A percentile compares a stretch with the other conserved stretches of the same genome.
Evolutionary conservation across 1,140 invertebrate species (phyloP).

Genomic region (Cydia pomonella): DNA sequence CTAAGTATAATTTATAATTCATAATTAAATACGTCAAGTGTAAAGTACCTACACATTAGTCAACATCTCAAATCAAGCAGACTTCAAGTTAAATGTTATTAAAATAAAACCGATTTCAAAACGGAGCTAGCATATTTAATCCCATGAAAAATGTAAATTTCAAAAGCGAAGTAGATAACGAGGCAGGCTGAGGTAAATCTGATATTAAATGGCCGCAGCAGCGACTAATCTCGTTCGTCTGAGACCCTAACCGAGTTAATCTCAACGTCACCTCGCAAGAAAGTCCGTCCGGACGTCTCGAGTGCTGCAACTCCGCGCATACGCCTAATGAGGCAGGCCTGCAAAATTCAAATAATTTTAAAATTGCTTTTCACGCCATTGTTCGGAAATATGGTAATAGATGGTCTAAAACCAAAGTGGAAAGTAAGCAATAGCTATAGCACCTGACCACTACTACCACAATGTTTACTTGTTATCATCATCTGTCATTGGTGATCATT

Average conservation of each 20-base stretch:
- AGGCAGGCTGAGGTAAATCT: constrained; percentile 71
- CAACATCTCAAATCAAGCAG: background rate
- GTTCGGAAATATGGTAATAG: no score
- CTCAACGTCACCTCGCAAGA: constrained; percentile 38
- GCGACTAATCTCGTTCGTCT: constrained; percentile 73
- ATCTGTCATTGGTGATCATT: no score
- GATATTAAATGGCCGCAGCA: constrained; percentile 71
- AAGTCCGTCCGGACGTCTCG: constrained; percentile 5
- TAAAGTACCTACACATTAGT: background rate
- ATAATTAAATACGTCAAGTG: background rate
- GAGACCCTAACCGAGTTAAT: constrained; percentile 71
- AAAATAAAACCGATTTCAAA: constrained; percentile 1
- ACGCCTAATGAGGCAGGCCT: background rate
- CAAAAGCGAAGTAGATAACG: constrained; percentile 53
- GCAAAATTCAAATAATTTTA: background rate
- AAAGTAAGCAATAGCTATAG: no score
- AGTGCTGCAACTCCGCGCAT: constrained; percentile 9
- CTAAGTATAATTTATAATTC: background rate
- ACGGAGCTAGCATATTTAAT: background rate
- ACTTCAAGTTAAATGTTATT: constrained; percentile 9
- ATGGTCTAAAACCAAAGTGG: no score
- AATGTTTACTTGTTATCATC: no score
- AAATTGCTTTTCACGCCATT: no score
- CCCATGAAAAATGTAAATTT: constrained; percentile 30
- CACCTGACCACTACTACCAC: no score